A percentile compares a stretch with the other conserved stretches of the same genome.
phyloP scores from a whole-genome alignment of 2,888 invertebrate genomes.

The Drosophila macrospina region DNA sequence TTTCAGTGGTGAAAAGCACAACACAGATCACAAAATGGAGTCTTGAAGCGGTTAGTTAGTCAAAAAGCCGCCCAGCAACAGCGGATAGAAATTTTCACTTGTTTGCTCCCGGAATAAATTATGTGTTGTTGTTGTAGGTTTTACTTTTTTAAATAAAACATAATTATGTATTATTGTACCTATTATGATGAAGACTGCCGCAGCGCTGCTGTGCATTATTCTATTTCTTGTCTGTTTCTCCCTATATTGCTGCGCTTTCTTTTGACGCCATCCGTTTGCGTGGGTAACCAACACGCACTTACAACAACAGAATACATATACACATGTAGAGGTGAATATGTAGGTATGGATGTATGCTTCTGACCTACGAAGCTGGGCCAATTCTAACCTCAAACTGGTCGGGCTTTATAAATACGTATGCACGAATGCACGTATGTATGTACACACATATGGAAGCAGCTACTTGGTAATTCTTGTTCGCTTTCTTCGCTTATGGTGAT shows the following conservation, averaged over 20 bases:
- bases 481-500: slow-evolving; percentile 62
- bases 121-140: slow-evolving; percentile 36
- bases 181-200: slow-evolving; percentile 24
- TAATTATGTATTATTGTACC: slow-evolving; percentile 35
- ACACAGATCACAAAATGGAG: slow-evolving; percentile 52
- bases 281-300: slow-evolving; percentile 31
- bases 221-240: slow-evolving; percentile 25
- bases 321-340: slow-evolving; percentile 4
- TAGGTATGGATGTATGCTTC: slow-evolving; percentile 20
- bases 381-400: slow-evolving; percentile 74
- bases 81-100: slow-evolving; percentile 45
- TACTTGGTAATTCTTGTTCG: slow-evolving; percentile 39
- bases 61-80: slow-evolving; percentile 22
- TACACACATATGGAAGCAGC: background rate
- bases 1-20: slow-evolving; percentile 72
- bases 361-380: slow-evolving; percentile 58
- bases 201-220: slow-evolving; percentile 26
- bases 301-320: slow-evolving; percentile 21
- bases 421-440: slow-evolving; percentile 7
- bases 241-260: slow-evolving; percentile 42
- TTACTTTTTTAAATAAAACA: slow-evolving; percentile 57
- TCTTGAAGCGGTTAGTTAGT: slow-evolving; percentile 25
- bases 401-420: slow-evolving; percentile 31
- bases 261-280: slow-evolving; percentile 32
- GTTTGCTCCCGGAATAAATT: slow-evolving; percentile 44